These are phyloP conservation scores for Microtus richardsoni DNA, from an alignment of 2,113 vertebrate species.

Conservation along the genomic window DNA sequence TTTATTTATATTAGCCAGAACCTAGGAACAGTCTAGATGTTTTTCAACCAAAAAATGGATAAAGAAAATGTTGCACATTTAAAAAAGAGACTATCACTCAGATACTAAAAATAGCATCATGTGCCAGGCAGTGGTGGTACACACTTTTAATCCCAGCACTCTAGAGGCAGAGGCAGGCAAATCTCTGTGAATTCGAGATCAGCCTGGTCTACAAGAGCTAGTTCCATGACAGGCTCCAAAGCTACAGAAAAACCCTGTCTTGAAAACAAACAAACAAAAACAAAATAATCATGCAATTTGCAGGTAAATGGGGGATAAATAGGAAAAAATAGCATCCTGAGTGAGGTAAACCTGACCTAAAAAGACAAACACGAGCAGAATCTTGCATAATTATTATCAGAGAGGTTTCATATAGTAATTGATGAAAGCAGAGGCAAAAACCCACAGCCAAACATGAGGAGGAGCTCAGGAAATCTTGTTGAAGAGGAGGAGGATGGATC, in stretches of 20 bases:
- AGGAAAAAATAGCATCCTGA: neutral
- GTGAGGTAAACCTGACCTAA: neutral
- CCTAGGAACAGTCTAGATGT: neutral
- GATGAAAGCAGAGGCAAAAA: neutral
- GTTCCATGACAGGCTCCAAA: too few relatives aligned
- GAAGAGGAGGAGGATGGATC: neutral
- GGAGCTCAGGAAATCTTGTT: neutral
- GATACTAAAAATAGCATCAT: neutral
- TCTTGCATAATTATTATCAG: neutral
- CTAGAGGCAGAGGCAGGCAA: too few relatives aligned
- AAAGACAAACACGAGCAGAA: neutral
- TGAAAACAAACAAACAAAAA: too few relatives aligned
- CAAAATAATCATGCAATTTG: neutral
- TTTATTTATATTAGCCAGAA: neutral
- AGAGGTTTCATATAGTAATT: neutral
- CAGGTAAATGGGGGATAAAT: neutral
- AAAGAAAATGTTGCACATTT: neutral
- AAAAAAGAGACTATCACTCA: neutral
- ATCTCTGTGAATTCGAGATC: too few relatives aligned
- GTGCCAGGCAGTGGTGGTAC: too few relatives aligned
- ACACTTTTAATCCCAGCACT: too few relatives aligned
- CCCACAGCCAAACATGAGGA: neutral
- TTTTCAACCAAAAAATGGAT: neutral
- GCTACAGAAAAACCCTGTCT: too few relatives aligned
- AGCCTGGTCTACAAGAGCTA: too few relatives aligned